Evolutionary conservation across 2,888 invertebrate species (phyloP).

Genomic region (Leuctra nigra): DNA sequence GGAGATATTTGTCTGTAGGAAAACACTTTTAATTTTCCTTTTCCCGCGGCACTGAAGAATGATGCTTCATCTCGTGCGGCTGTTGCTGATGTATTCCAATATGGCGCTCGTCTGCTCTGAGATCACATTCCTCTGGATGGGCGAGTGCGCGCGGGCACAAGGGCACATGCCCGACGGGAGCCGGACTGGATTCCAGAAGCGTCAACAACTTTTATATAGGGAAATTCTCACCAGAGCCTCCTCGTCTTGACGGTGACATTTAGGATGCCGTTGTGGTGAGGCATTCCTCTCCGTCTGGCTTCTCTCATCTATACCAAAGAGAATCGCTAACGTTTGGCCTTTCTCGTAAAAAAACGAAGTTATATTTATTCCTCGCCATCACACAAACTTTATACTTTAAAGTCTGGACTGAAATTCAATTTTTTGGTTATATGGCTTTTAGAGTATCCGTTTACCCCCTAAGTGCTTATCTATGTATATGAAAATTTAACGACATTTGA

Average conservation of each 20-base stretch:
- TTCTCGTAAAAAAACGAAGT: conserved; percentile 10
- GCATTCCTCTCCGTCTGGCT: not conserved
- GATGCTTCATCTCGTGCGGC: no score
- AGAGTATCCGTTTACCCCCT: not conserved
- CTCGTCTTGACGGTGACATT: conserved; percentile 6
- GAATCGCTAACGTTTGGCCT: conserved; percentile 2
- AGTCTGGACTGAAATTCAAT: conserved; percentile 12
- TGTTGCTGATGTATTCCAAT: conserved; percentile 1
- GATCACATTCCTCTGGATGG: conserved; percentile 13
- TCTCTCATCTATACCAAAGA: no score
- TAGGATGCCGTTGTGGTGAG: conserved; percentile 4
- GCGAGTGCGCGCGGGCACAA: not conserved
- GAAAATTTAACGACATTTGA: conserved; percentile 7
- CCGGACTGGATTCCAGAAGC: not conserved
- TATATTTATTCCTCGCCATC: conserved; percentile 1
- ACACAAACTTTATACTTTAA: conserved; percentile 12
- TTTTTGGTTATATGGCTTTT: conserved; percentile 1
- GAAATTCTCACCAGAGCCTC: conserved; percentile 16
- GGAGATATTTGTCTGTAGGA: no score
- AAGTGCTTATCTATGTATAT: conserved; percentile 12
- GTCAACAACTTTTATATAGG: conserved; percentile 16
- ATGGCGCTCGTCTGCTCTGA: not conserved
- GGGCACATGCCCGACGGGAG: not conserved
- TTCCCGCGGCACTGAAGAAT: no score
- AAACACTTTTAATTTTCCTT: no score